Percentiles rank a stretch among this genome's conserved stretches.
Conservation (phyloP, 2,797 vertebrate genomes). For the Galagoides demidoff region DNA sequence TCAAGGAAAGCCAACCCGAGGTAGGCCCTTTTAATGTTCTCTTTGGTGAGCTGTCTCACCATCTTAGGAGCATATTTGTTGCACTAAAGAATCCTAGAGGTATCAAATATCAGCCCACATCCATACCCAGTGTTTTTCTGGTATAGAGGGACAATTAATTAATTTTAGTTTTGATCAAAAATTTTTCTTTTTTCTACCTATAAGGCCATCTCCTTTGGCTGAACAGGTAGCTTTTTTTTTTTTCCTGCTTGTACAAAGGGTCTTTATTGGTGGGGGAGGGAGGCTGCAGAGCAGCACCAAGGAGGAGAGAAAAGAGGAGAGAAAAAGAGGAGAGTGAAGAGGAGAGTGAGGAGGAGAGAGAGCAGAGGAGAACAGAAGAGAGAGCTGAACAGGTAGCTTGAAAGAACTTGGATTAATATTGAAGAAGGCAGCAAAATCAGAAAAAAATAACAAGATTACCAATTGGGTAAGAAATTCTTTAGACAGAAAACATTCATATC, state of each 20-base stretch:
- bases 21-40: neutral
- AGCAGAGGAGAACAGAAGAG: no score
- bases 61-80: neutral
- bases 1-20: neutral
- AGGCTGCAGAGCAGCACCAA: no score
- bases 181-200: neutral
- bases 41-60: neutral
- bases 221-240: neutral
- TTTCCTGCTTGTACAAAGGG: no score
- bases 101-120: neutral
- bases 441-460: neutral
- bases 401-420: neutral
- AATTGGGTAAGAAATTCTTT: neutral
- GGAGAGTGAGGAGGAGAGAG: no score
- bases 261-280: no score
- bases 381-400: neutral
- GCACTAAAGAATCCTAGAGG: neutral
- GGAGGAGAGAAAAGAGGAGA: no score
- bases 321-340: no score
- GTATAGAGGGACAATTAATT: neutral
- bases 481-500: neutral
- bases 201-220: neutral
- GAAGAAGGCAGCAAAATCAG: neutral
- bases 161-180: neutral
- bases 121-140: neutral